Conservation (phyloP, 2,797 vertebrate genomes). For the Meda fulgida region DNA sequence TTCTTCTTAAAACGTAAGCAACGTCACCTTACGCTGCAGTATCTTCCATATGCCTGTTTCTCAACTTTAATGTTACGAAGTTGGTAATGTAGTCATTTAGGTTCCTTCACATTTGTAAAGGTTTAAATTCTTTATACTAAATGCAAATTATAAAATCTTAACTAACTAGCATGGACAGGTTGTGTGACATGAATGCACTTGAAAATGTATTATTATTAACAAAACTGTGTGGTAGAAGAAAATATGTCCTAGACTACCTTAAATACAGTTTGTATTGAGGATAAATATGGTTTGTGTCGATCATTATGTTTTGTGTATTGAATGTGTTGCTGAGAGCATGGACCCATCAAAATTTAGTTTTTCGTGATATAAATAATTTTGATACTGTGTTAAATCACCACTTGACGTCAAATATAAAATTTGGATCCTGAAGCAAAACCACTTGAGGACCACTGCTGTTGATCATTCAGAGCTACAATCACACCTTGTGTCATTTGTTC, state of each 20-base stretch:
- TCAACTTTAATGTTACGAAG: neutral
- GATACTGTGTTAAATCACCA: neutral
- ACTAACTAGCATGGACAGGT: neutral
- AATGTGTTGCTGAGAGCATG: neutral
- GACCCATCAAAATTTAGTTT: neutral
- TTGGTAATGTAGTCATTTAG: neutral
- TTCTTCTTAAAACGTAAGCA: slow-evolving; percentile 33
- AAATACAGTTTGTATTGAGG: slow-evolving; percentile 7
- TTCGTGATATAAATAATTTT: neutral
- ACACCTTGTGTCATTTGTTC: neutral
- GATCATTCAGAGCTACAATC: neutral
- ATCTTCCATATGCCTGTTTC: neutral
- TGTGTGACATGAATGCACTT: neutral
- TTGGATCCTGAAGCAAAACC: neutral
- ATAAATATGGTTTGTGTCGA: slow-evolving; percentile 4
- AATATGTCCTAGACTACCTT: neutral
- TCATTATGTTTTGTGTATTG: neutral
- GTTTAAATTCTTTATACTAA: neutral
- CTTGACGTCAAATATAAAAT: neutral
- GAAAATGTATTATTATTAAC: neutral
- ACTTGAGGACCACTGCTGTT: neutral
- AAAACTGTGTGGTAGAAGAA: neutral
- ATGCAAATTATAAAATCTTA: neutral
- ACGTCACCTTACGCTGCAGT: neutral
- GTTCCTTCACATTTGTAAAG: neutral